phyloP scores from a whole-genome alignment of 1,140 invertebrate genomes.

The Hylyphantes graminicola region DNA sequence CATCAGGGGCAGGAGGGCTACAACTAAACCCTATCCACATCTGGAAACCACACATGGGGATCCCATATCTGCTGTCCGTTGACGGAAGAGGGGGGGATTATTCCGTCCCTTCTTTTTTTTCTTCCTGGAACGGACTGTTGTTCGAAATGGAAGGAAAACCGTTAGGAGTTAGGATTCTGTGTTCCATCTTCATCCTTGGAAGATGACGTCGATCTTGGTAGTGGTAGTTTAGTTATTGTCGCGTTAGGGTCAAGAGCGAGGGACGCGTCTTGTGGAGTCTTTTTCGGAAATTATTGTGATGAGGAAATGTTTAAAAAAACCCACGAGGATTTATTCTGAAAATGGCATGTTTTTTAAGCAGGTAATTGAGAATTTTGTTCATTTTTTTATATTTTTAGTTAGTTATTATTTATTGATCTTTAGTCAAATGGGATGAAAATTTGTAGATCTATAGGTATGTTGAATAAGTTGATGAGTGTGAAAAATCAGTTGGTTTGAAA shows the following conservation, averaged over 20 bases:
- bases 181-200: constrained; percentile 32
- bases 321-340: no score
- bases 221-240: constrained; percentile 5
- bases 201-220: constrained; percentile 39
- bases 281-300: neutral
- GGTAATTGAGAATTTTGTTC: no score
- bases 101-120: neutral
- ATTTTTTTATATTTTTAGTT: no score
- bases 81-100: neutral
- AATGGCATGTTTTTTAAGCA: no score
- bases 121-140: neutral
- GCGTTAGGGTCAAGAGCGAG: constrained; percentile 5
- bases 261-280: no score
- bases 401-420: no score
- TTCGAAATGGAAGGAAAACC: constrained; percentile 21
- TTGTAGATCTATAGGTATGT: no score
- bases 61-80: constrained; percentile 23
- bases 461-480: no score
- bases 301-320: neutral
- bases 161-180: constrained; percentile 53
- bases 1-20: constrained; percentile 41
- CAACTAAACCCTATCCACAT: neutral
- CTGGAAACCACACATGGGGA: constrained; percentile 22
- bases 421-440: no score
- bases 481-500: no score